Conservation (phyloP, 1,140 invertebrate species). For the Diabrotica undecimpunctata region DNA sequence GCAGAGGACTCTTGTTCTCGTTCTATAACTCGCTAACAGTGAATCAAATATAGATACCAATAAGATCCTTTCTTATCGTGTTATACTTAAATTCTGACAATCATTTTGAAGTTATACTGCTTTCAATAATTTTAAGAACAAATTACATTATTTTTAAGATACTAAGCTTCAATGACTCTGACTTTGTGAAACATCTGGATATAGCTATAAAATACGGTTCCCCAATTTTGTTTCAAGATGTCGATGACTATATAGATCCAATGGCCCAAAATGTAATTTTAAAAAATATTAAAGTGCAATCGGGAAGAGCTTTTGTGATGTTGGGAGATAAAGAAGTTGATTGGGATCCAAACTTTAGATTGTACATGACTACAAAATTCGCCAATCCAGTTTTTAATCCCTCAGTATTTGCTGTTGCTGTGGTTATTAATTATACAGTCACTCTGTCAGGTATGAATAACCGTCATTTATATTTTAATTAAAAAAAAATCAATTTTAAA, state of each 20-base stretch:
- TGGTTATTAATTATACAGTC: constrained; percentile 89
- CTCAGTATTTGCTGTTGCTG: constrained; percentile 76
- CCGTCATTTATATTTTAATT: too few species aligned
- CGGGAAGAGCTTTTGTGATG: constrained; percentile 73
- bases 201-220: constrained; percentile 84
- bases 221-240: constrained; percentile 82
- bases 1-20: too few species aligned
- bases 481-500: too few species aligned
- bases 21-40: too few species aligned
- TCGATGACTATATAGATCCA: constrained; percentile 87
- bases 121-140: constrained; percentile 53
- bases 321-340: constrained; percentile 86
- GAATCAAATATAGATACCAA: too few species aligned
- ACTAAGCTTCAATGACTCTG: constrained; percentile 75
- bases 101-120: too few species aligned
- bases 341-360: constrained; percentile 78
- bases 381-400: constrained; percentile 82
- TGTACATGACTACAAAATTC: constrained; percentile 86
- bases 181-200: constrained; percentile 83
- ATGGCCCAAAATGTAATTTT: constrained; percentile 83
- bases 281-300: constrained; percentile 76
- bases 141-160: constrained; percentile 75
- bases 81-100: too few species aligned
- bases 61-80: too few species aligned
- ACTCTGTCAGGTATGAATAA: constrained; percentile 55